Evolutionary conservation across 2,888 invertebrate genomes (phyloP).

Genomic region (Coenonympha glycerion): DNA sequence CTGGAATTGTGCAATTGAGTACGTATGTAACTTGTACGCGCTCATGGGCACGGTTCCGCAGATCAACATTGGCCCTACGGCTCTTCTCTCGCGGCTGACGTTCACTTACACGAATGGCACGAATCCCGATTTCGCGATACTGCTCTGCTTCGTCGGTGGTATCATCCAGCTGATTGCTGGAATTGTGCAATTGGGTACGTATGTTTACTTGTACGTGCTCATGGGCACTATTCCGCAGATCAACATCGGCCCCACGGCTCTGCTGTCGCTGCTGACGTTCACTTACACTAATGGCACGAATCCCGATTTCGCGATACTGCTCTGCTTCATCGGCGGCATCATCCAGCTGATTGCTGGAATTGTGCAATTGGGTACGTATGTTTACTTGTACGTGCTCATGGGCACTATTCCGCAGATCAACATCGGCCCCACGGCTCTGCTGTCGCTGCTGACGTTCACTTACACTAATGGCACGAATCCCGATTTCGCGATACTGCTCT

Average conservation of each 20-base stretch:
- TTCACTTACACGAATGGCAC: conserved; percentile 78
- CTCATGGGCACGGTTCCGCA: conserved; percentile 84
- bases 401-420: conserved; percentile 83
- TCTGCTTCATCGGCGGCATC: conserved; percentile 80
- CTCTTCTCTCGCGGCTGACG: conserved; percentile 84
- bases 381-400: conserved; percentile 85
- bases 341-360: conserved; percentile 79
- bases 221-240: conserved; percentile 83
- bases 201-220: too few species aligned
- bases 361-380: conserved; percentile 77
- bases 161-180: conserved; percentile 79
- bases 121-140: conserved; percentile 77
- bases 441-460: conserved; percentile 83
- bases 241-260: conserved; percentile 82
- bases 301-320: conserved; percentile 78
- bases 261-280: conserved; percentile 83
- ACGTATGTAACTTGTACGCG: conserved; percentile 79
- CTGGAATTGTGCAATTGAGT: conserved; percentile 81
- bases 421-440: conserved; percentile 82
- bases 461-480: conserved; percentile 76
- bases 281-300: conserved; percentile 77
- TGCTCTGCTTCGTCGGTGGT: conserved; percentile 81
- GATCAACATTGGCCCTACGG: conserved; percentile 81
- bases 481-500: conserved; percentile 79
- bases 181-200: conserved; percentile 77